phyloP scores from a whole-genome alignment of 1,140 invertebrate genomes.

The Leptinotarsa defecta region DNA sequence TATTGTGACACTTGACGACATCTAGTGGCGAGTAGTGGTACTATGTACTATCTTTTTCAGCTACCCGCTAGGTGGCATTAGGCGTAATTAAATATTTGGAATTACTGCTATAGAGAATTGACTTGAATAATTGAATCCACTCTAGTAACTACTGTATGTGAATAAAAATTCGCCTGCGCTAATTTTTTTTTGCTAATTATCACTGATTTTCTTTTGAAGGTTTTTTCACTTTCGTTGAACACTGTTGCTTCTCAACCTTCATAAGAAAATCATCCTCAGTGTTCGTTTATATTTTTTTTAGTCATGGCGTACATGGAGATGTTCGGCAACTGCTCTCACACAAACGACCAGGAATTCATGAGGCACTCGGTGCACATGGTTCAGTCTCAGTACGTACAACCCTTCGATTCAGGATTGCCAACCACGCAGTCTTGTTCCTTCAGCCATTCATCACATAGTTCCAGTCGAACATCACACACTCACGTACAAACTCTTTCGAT shows the following conservation, averaged over 20 bases:
- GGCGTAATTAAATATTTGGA: no score
- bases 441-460: constrained; percentile 50
- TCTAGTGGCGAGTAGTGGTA: no score
- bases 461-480: constrained; percentile 50
- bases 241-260: neutral
- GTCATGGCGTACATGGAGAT: constrained; percentile 97
- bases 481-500: constrained; percentile 55
- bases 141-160: no score
- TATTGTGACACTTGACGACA: no score
- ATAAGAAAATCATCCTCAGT: neutral
- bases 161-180: no score
- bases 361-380: constrained; percentile 81
- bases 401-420: constrained; percentile 51
- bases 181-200: no score
- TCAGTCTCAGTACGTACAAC: constrained; percentile 67
- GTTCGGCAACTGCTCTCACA: constrained; percentile 86
- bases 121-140: no score
- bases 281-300: constrained; percentile 54
- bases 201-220: no score
- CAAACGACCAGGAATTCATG: constrained; percentile 72
- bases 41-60: no score
- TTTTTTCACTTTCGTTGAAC: no score
- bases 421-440: constrained; percentile 67
- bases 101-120: no score
- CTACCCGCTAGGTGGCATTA: no score